A percentile compares a stretch with the other conserved stretches of the same genome.
phyloP scores from a whole-genome alignment of 1,140 invertebrate genomes.

The Neodiprion virginianus region DNA sequence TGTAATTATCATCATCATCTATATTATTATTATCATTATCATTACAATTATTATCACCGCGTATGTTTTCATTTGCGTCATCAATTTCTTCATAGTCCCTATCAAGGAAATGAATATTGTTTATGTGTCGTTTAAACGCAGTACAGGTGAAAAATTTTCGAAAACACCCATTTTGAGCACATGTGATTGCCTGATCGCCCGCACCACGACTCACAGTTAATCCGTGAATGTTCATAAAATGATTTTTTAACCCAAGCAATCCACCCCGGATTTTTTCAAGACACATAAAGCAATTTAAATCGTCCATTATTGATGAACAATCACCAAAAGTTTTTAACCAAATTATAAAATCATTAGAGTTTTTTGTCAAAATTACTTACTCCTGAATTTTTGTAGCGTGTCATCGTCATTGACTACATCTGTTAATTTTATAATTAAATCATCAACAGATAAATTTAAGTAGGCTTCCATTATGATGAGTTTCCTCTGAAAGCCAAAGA shows the following conservation, averaged over 20 bases:
- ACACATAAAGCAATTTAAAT: slow-evolving; percentile 26
- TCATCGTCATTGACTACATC: no score
- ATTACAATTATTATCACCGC: not conserved
- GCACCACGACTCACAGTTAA: slow-evolving; percentile 21
- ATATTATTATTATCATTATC: not conserved
- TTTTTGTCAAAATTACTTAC: no score
- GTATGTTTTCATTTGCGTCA: not conserved
- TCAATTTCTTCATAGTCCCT: not conserved
- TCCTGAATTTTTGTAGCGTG: no score
- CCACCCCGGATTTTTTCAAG: slow-evolving; percentile 11
- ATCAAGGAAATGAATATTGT: slow-evolving; percentile 18
- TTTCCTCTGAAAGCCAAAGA: no score
- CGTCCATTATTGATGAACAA: slow-evolving; percentile 1
- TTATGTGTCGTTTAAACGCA: slow-evolving; percentile 23
- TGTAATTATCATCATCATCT: slow-evolving; percentile 1
- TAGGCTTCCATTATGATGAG: no score
- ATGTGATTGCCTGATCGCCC: slow-evolving; percentile 18
- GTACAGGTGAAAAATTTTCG: slow-evolving; percentile 21
- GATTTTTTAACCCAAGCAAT: slow-evolving; percentile 17
- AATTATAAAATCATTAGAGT: no score
- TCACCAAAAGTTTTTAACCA: no score
- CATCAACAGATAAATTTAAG: no score
- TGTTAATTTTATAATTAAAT: no score
- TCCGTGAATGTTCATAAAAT: slow-evolving; percentile 21
- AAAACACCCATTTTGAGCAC: slow-evolving; percentile 24